Conservation (phyloP, 2,113 vertebrate species). For the Alaudala cheleensis region DNA sequence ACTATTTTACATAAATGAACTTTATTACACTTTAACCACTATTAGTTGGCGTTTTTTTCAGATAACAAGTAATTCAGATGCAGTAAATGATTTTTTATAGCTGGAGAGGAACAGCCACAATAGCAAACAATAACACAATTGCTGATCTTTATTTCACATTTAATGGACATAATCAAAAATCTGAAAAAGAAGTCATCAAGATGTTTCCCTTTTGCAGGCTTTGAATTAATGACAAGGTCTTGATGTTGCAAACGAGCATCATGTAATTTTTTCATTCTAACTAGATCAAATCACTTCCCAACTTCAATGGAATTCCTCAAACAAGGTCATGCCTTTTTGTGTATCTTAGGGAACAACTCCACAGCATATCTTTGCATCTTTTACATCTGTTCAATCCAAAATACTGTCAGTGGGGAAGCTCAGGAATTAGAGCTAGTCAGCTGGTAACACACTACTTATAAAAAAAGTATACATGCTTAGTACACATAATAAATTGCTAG, state of each 20-base stretch:
- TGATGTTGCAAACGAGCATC: background rate
- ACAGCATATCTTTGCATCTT: background rate
- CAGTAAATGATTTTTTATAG: background rate
- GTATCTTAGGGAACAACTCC: background rate
- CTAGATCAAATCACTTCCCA: background rate
- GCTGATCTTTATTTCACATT: background rate
- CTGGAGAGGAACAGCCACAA: background rate
- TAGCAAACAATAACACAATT: background rate
- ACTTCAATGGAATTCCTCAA: background rate
- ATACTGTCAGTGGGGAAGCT: background rate
- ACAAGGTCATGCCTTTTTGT: background rate
- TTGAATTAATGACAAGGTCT: background rate
- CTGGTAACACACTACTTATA: background rate
- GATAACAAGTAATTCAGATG: background rate
- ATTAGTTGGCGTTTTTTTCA: background rate
- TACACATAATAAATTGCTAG: background rate
- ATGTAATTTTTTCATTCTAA: background rate
- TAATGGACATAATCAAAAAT: background rate
- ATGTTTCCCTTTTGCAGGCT: background rate
- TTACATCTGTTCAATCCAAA: background rate
- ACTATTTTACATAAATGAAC: background rate
- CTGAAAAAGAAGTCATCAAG: background rate
- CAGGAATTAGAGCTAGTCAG: background rate
- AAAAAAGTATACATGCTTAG: background rate
- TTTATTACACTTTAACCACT: background rate